Evolutionary conservation across 2,113 vertebrate species (phyloP).

Genomic region (Ammospiza caudacuta): DNA sequence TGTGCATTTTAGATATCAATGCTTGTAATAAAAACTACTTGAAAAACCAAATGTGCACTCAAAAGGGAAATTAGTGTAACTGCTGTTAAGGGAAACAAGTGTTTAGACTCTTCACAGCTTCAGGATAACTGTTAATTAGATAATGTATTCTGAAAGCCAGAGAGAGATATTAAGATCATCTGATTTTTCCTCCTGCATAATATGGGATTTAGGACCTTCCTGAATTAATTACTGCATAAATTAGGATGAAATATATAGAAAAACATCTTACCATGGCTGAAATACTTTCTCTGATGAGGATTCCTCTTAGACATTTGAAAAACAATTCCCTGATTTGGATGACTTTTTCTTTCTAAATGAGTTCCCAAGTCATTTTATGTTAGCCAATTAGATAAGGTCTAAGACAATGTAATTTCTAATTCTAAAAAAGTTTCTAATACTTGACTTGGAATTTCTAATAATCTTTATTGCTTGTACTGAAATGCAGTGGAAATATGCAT

Average conservation of each 20-base stretch:
- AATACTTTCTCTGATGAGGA: background rate
- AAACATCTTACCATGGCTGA: background rate
- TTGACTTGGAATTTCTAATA: background rate
- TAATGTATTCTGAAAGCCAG: slow-evolving; percentile 36
- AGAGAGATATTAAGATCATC: slow-evolving; percentile 36
- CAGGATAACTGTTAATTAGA: slow-evolving; percentile 70
- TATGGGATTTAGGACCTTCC: background rate
- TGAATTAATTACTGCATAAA: slow-evolving; percentile 43
- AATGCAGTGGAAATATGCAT: background rate
- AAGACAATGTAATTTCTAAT: background rate
- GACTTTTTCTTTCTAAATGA: background rate
- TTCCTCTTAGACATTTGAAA: background rate
- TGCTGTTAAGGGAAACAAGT: slow-evolving; percentile 71
- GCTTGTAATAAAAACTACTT: slow-evolving; percentile 63
- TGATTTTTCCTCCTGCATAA: slow-evolving; percentile 33
- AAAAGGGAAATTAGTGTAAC: slow-evolving; percentile 73
- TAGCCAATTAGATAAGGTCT: background rate
- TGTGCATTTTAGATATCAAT: slow-evolving; percentile 53
- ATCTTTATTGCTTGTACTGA: background rate
- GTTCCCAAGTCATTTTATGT: background rate
- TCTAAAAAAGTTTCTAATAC: background rate
- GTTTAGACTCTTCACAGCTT: slow-evolving; percentile 71
- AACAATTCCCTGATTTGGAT: background rate
- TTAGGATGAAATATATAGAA: background rate
- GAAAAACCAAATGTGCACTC: slow-evolving; percentile 68